These are phyloP conservation scores for Dryobotodes eremita DNA, from an alignment of 2,888 invertebrate species.

Conservation along the genomic window DNA sequence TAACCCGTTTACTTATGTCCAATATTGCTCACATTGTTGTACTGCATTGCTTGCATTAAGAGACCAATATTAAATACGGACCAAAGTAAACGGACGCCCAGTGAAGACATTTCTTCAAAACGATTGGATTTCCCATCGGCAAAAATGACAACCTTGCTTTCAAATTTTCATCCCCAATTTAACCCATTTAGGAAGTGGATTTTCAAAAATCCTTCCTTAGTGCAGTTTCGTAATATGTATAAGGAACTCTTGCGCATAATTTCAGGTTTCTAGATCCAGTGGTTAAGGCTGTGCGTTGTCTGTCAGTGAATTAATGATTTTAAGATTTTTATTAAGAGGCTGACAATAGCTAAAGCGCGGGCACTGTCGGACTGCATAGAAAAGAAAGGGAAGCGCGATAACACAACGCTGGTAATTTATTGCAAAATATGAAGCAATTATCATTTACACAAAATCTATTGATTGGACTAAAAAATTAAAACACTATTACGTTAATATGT, in stretches of 20 bases:
- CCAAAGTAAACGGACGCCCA: background rate
- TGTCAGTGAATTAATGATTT: background rate
- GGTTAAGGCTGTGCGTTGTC: background rate
- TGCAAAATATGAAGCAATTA: no score
- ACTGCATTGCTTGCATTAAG: background rate
- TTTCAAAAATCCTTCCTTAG: background rate
- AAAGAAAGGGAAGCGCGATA: no score
- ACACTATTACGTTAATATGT: no score
- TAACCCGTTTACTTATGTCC: slow-evolving; percentile 8
- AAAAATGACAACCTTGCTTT: background rate
- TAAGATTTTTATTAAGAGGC: background rate
- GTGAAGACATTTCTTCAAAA: background rate
- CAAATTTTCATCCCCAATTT: background rate
- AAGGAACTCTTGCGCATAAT: no score
- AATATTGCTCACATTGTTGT: background rate
- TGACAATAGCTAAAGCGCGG: no score
- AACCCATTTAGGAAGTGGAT: background rate
- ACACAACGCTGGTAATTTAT: no score
- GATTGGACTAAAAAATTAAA: no score
- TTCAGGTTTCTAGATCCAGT: background rate
- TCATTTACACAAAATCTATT: no score
- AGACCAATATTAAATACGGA: background rate
- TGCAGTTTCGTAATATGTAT: background rate
- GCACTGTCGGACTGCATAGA: no score
- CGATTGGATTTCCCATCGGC: background rate